These are phyloP conservation scores for Perognathus longimembris DNA, from an alignment of 2,113 vertebrate genomes.

Conservation along the genomic window DNA sequence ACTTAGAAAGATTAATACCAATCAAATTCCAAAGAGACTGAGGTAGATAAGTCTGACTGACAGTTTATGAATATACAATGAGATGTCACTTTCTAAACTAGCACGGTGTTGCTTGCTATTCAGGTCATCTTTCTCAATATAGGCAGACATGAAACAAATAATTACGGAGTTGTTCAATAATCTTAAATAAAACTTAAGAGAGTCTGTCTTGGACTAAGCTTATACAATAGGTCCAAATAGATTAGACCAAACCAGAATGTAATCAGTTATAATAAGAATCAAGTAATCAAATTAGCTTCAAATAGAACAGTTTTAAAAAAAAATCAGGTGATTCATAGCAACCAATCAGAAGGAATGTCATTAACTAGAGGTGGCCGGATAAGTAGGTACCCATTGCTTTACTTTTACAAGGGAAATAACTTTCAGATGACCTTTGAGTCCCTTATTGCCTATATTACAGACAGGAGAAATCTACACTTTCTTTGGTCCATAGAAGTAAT, in stretches of 20 bases:
- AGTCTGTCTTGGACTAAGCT: not conserved
- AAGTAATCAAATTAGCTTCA: not conserved
- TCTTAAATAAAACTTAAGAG: not conserved
- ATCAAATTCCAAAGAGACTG: not conserved
- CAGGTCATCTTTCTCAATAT: not conserved
- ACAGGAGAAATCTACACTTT: not conserved
- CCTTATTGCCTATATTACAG: not conserved
- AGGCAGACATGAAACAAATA: not conserved
- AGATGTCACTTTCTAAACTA: not conserved
- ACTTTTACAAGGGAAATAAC: not conserved
- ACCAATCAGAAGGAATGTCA: not conserved
- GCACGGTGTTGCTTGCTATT: not conserved
- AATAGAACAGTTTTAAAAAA: not conserved
- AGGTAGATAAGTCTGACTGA: not conserved
- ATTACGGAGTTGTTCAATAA: not conserved
- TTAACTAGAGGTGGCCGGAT: not conserved
- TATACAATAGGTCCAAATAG: not conserved
- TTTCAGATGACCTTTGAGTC: not conserved
- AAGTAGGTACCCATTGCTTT: not conserved
- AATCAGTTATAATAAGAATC: not conserved
- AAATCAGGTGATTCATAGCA: not conserved
- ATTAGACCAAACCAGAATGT: not conserved
- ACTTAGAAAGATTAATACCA: not conserved
- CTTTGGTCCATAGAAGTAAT: not conserved
- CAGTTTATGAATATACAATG: not conserved